phyloP scores from a whole-genome alignment of 1,140 invertebrate genomes.

The Delia radicum region DNA sequence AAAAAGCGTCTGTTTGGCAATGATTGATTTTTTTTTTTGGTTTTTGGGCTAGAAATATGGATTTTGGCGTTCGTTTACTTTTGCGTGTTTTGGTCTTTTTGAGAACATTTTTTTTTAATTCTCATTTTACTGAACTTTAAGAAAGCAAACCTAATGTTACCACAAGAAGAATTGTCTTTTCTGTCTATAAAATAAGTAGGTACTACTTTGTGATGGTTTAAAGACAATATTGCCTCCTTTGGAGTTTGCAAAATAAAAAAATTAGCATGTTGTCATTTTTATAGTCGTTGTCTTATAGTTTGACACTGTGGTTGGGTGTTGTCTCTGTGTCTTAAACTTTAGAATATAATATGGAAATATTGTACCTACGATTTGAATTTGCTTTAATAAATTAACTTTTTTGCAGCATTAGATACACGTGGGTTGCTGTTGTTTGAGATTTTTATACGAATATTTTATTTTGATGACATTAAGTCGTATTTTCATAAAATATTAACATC shows the following conservation, averaged over 20 bases:
- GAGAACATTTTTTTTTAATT: too few species aligned
- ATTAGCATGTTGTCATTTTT: constrained; percentile 2
- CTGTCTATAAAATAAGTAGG: too few species aligned
- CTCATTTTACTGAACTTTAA: too few species aligned
- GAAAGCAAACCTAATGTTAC: too few species aligned
- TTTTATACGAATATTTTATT: background rate
- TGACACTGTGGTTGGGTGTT: background rate
- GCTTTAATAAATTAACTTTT: constrained; percentile 1
- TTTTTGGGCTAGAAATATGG: too few species aligned
- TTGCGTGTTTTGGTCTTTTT: too few species aligned
- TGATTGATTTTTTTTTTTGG: too few species aligned
- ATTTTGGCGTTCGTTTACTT: too few species aligned
- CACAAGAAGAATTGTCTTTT: too few species aligned
- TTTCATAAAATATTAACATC: constrained; percentile 16
- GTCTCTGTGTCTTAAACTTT: background rate
- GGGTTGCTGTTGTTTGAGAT: background rate
- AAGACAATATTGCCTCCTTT: background rate
- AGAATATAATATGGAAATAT: background rate
- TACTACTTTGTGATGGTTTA: background rate
- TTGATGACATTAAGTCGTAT: constrained; percentile 14
- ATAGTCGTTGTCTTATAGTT: background rate
- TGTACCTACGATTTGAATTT: constrained; percentile 12
- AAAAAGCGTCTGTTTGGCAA: too few species aligned
- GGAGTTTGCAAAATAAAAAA: background rate
- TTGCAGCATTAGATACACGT: constrained; percentile 9